These are phyloP conservation scores for Pseudomyrmex gracilis DNA, from an alignment of 1,140 invertebrate species.

Conservation along the genomic window DNA sequence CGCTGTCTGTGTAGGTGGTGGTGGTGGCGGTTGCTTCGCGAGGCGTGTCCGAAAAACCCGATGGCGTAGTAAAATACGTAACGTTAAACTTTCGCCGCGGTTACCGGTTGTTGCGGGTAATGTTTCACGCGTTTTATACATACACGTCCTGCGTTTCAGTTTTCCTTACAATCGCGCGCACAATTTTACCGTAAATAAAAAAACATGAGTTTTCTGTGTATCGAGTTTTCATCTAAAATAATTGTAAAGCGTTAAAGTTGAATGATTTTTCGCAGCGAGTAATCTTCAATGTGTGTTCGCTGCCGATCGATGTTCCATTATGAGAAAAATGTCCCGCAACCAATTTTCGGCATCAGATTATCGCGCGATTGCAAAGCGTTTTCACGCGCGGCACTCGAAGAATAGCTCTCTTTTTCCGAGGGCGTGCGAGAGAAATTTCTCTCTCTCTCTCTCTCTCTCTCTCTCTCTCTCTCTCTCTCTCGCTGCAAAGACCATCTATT, in stretches of 20 bases:
- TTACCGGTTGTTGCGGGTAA: conserved; percentile 36
- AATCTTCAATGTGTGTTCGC: conserved; percentile 2
- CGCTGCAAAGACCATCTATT: not conserved
- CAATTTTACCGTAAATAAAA: not conserved
- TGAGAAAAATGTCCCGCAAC: not conserved
- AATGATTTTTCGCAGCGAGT: not conserved
- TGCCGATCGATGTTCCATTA: conserved; percentile 14
- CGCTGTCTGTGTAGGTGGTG: not conserved
- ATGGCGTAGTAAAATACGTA: conserved; percentile 52
- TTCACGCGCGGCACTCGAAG: not conserved
- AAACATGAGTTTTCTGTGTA: conserved; percentile 4
- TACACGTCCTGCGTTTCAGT: conserved; percentile 17
- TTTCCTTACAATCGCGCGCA: conserved; percentile 32
- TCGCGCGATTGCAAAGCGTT: conserved; percentile 10
- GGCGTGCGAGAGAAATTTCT: conserved; percentile 31
- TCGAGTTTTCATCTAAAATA: conserved; percentile 30
- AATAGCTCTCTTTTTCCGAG: conserved; percentile 9
- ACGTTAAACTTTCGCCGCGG: conserved; percentile 48
- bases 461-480: not conserved
- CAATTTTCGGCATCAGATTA: conserved; percentile 27
- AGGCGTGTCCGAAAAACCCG: conserved; percentile 14
- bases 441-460: no score
- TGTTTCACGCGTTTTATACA: conserved; percentile 26
- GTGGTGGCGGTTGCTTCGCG: conserved; percentile 1
- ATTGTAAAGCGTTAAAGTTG: conserved; percentile 20